phyloP scores from a whole-genome alignment of 2,888 invertebrate species.

The Stenurella melanura region DNA sequence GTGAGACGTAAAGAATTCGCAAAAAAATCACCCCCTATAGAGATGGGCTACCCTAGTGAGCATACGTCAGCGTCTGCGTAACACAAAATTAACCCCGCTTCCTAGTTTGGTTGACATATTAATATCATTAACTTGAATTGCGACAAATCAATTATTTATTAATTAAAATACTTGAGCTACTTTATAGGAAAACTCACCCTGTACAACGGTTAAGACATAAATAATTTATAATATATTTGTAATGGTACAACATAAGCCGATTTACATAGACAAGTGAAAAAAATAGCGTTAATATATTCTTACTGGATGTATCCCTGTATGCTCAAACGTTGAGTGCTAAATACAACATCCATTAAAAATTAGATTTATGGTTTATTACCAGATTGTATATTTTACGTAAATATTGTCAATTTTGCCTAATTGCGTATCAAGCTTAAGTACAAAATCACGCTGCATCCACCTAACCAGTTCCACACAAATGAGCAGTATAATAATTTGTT shows the following conservation, averaged over 20 bases:
- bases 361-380: constrained; percentile 27
- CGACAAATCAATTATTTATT: no score
- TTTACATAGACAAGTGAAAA: background rate
- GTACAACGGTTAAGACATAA: no score
- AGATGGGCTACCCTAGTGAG: no score
- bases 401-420: constrained; percentile 20
- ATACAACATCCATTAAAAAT: background rate
- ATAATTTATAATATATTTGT: background rate
- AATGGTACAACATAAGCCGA: background rate
- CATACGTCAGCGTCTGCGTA: no score
- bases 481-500: constrained; percentile 32
- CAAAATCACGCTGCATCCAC: background rate
- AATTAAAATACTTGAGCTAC: no score
- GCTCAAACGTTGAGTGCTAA: background rate
- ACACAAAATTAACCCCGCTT: no score
- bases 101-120: no score
- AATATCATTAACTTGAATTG: no score
- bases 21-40: no score
- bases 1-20: no score
- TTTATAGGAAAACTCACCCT: no score
- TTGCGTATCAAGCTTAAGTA: background rate
- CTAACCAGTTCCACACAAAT: background rate
- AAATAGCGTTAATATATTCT: background rate
- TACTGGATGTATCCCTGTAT: background rate
- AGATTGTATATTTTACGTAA: background rate